These are phyloP conservation scores for Eilema sororculum DNA, from an alignment of 2,888 invertebrate species.

Conservation along the genomic window DNA sequence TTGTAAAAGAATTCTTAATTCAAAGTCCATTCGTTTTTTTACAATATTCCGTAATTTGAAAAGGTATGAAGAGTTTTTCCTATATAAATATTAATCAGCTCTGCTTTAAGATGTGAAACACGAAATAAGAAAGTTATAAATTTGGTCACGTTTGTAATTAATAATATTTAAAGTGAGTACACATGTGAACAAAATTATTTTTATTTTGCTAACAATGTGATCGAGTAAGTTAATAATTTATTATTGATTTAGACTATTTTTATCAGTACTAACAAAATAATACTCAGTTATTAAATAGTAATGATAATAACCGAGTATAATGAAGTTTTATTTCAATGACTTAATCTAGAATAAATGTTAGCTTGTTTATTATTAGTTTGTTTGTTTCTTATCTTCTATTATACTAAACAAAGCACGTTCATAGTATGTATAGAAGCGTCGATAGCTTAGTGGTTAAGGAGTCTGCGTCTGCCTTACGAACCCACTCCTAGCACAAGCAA, in stretches of 20 bases:
- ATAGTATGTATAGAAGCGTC: too few species aligned
- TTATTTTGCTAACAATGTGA: background rate
- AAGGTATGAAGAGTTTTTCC: background rate
- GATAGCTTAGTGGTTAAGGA: too few species aligned
- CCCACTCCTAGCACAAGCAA: too few species aligned
- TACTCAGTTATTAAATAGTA: too few species aligned
- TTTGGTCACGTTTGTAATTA: background rate
- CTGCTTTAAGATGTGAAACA: background rate
- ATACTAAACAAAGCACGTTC: too few species aligned
- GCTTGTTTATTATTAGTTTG: too few species aligned
- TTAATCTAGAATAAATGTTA: too few species aligned
- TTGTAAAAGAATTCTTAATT: slow-evolving; percentile 3
- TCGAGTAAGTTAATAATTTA: background rate
- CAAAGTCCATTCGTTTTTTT: background rate
- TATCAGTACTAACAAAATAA: background rate
- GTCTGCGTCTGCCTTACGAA: too few species aligned
- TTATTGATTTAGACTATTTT: background rate
- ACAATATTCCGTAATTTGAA: background rate
- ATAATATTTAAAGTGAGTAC: background rate
- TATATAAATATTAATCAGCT: background rate
- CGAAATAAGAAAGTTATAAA: background rate
- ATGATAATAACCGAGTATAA: too few species aligned
- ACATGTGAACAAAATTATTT: background rate
- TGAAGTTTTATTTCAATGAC: too few species aligned
- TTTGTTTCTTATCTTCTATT: too few species aligned